Conservation (phyloP, 2,113 vertebrate species). For the Amphiprion ocellaris region DNA sequence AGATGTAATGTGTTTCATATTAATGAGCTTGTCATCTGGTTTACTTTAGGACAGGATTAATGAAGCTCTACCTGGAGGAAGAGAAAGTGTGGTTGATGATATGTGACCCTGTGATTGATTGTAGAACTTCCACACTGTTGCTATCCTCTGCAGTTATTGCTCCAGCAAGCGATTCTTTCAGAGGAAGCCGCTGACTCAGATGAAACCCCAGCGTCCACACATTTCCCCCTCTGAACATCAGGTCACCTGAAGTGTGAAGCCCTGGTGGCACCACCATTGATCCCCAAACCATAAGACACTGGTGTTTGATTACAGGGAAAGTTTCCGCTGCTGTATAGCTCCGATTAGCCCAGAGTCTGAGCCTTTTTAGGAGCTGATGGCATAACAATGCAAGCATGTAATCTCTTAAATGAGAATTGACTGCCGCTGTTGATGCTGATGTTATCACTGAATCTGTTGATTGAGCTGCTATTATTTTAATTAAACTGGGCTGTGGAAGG, state of each 20-base stretch:
- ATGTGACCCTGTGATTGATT: constrained; percentile 14
- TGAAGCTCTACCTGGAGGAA: background rate
- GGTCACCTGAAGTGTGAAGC: background rate
- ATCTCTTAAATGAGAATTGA: constrained; percentile 52
- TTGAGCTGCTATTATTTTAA: constrained; percentile 53
- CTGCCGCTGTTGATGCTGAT: constrained; percentile 21
- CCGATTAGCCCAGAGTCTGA: background rate
- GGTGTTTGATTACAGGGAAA: constrained; percentile 9
- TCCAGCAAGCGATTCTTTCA: background rate
- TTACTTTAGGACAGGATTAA: background rate
- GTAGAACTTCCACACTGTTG: background rate
- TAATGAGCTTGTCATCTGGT: background rate
- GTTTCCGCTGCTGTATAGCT: background rate
- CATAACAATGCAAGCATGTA: constrained; percentile 5
- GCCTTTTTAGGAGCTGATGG: background rate
- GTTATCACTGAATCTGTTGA: constrained; percentile 22
- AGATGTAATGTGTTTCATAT: too few relatives aligned
- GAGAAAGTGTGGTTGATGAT: background rate
- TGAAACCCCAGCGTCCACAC: background rate
- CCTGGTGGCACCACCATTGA: background rate
- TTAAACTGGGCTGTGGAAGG: constrained; percentile 8
- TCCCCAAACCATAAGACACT: constrained; percentile 3
- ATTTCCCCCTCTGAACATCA: constrained; percentile 4
- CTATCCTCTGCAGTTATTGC: background rate
- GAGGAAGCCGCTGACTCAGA: background rate